Evolutionary conservation across 1,140 invertebrate genomes (phyloP).

Genomic region (Drosophila oshimai): DNA sequence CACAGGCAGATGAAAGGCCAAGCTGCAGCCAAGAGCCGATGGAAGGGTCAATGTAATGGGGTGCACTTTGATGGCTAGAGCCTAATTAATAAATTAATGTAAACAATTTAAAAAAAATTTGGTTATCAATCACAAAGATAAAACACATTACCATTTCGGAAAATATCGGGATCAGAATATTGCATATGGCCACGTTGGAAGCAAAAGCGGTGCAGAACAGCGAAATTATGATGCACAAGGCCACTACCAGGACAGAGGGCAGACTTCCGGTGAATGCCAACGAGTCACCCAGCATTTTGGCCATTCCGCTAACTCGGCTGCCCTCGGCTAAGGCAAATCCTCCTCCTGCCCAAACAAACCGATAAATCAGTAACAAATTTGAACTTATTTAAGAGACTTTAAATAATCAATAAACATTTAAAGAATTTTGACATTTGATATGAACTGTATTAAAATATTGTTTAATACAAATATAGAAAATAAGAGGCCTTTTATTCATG

Average conservation of each 20-base stretch:
- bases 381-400: no score
- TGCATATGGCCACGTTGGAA: conserved; percentile 92
- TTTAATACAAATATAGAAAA: no score
- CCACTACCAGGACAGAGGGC: conserved; percentile 83
- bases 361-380: no score
- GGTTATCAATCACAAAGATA: background rate
- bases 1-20: conserved; percentile 87
- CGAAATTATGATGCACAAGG: conserved; percentile 83
- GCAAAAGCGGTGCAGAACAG: conserved; percentile 89
- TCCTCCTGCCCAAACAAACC: conserved; percentile 85
- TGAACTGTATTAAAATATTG: no score
- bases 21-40: conserved; percentile 89
- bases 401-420: no score
- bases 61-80: conserved; percentile 87
- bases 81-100: conserved; percentile 15
- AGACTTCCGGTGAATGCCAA: conserved; percentile 84
- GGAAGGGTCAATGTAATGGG: conserved; percentile 94
- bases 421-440: no score
- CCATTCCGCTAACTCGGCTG: conserved; percentile 89
- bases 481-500: no score
- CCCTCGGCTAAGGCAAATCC: conserved; percentile 94
- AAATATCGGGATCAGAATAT: conserved; percentile 89
- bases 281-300: conserved; percentile 87
- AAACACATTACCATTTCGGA: conserved; percentile 86
- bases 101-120: background rate